Percentiles rank a stretch among this genome's conserved stretches.
phyloP scores from a whole-genome alignment of 37 sponge, comb jelly and placozoan species.

The Haliclona indistincta region DNA sequence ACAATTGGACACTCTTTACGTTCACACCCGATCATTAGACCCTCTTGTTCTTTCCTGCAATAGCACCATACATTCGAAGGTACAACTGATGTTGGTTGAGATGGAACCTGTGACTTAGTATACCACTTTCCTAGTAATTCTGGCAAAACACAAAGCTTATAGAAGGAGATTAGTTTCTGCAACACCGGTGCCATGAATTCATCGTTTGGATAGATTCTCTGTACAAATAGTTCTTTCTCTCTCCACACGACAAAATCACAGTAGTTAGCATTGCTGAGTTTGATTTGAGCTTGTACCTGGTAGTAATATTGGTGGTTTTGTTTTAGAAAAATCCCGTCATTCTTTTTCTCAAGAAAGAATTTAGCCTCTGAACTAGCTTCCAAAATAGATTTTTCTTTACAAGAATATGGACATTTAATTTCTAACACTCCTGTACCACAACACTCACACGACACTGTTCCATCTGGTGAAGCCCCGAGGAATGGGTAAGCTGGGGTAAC shows the following conservation, averaged over 20 bases:
- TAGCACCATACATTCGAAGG: neutral
- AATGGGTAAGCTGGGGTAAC: conserved; percentile 23
- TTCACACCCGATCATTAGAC: conserved; percentile 17
- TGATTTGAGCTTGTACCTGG: conserved; percentile 55
- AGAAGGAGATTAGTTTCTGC: conserved; percentile 7
- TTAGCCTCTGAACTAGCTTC: conserved; percentile 6
- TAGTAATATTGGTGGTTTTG: conserved; percentile 35
- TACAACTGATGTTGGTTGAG: neutral
- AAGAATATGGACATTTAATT: conserved; percentile 52
- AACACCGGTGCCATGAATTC: conserved; percentile 3
- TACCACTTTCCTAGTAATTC: conserved; percentile 35
- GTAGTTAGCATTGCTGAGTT: conserved; percentile 25
- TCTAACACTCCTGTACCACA: conserved; percentile 55
- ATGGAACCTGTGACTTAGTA: conserved; percentile 10
- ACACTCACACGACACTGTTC: conserved; percentile 40
- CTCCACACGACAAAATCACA: conserved; percentile 59
- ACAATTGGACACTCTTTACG: neutral
- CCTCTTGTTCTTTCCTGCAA: neutral
- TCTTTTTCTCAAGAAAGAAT: conserved; percentile 14
- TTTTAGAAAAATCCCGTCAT: neutral
- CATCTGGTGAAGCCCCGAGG: conserved; percentile 59
- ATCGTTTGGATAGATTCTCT: conserved; percentile 24
- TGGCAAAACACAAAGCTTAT: conserved; percentile 36
- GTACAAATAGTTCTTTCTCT: conserved; percentile 17
- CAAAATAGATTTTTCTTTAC: conserved; percentile 16